phyloP scores from a whole-genome alignment of 2,113 vertebrate genomes.

The Zootoca vivipara region DNA sequence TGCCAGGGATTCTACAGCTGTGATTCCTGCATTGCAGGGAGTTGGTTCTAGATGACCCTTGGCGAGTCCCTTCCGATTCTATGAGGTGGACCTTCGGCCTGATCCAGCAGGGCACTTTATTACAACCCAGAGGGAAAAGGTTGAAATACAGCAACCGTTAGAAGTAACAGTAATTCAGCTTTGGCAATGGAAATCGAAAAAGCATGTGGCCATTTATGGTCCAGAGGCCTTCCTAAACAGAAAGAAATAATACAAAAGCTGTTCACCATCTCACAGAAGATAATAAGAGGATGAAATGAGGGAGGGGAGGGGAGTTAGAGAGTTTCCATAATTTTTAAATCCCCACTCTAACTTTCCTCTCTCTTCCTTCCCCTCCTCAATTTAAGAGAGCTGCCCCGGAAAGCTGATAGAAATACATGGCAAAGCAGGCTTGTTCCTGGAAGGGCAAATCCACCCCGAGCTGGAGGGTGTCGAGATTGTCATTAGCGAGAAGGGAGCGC shows the following conservation, averaged over 20 bases:
- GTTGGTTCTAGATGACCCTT: too few relatives aligned
- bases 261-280: background rate
- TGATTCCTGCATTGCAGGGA: too few relatives aligned
- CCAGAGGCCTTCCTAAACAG: background rate
- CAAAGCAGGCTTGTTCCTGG: conserved; percentile 92
- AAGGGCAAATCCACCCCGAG: conserved; percentile 88
- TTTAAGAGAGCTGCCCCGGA: conserved; percentile 92
- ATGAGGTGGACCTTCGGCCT: too few relatives aligned
- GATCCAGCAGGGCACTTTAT: too few relatives aligned
- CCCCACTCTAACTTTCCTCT: background rate
- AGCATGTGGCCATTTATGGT: background rate
- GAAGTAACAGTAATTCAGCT: background rate
- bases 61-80: too few relatives aligned
- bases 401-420: conserved; percentile 91
- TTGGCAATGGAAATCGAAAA: background rate
- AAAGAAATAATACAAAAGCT: background rate
- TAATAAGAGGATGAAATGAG: background rate
- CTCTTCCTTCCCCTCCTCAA: background rate
- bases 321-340: background rate
- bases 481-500: conserved; percentile 86
- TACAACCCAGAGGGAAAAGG: background rate
- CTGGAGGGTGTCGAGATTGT: conserved; percentile 93
- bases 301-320: fast-evolving
- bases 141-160: background rate
- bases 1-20: too few relatives aligned